Evolutionary conservation across 2,888 invertebrate species (phyloP), one percentile per base, ranked within the genome.

Genomic region (Xanthia icteritia): DNA sequence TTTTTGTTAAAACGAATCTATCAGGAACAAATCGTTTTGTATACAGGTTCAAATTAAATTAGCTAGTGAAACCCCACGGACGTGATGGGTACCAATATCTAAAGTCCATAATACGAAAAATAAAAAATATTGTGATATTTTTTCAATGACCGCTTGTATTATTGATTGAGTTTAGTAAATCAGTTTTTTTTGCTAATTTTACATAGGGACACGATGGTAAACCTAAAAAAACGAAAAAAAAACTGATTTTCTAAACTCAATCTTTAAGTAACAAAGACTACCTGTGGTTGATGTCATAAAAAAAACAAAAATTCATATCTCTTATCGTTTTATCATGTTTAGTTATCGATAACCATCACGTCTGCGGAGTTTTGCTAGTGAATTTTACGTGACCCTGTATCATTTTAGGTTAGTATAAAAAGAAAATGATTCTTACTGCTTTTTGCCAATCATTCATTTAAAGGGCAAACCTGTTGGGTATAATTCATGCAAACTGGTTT

Each of bases 401-500:
- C 4, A 39, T 39, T n/a, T n/a, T 15, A 58, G 6, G 2, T 9
- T 3, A 20, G 1, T 20, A 27, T 27, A 48, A 13, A 20, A 27
- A 45, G 13, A 31, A 31, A 2, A 31, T 48, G 31, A 23, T 48
- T 45, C 13, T 45, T 48, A n/a, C n/a, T 66, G 17, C 1, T n/a
- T 11, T 15, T 60, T 36, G 27, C 1, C 42, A 63, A 74, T 36
- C 0, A 45, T 45, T 23, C 31, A 3, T 42, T 11, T 27, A 42
- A 42, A 11, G 3, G n/a, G 5, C 68, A 23, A 39, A 56, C 0
- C 2, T 48, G 27, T 31, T 45, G 9, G 5, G 64, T 27, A 27
- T 45, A 36, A 72, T n/a, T 48, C 31, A 68, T 8, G 0, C 4
- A 45, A 80, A 61, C 81, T 69, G 31, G 58, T 68, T 79, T 51